Base-by-base conservation (phyloP, 2,113 vertebrate genomes). In the Seriola aureovittata region DNA sequence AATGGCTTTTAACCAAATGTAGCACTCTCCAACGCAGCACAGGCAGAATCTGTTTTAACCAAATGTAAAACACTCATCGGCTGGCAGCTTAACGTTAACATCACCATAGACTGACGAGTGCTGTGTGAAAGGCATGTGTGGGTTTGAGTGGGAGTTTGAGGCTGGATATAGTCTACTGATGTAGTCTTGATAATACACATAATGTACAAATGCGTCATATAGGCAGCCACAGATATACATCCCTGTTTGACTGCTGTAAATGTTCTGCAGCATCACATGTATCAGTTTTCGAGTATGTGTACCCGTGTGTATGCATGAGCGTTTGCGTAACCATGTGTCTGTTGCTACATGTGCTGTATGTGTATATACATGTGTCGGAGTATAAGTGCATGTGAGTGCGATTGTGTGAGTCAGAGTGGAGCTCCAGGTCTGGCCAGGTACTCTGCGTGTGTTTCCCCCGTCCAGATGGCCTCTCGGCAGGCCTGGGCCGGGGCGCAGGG, bases 1-100 rank as follows among this genome's bases (percentile, higher is more conserved):
- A 95, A 95, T 94, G 93, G 94, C 94, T 95, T 95, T 95, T 95
- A 95, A 95, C 93, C 92, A 94, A 95, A 95, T 94, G 93, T 93
- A 93, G 93, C 90, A 91, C 93, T 93, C 92, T 93, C 88, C 85
- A 94, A 87, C 75, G 85, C 93, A 76, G 90, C 87, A 82, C 87
- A 86, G 92, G 88, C 93, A 75, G 91, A 94, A 91, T 86, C 88
- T 84, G 87, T 92, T 92, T 90, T 91, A 93, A 90, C 92, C 91
- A 91, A 93, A 94, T 93, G 93, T 91, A 91, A 93, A 93, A 94
- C 91, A 92, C 93, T 93, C 87, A 82, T 90, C 87, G 75, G 74
- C 88, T 36, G 87, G 87, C 84, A 68, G 90, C 86, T 91, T 85
- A 84, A 85, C 91, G 78, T 76, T 90, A 90, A 85, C 89, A 91